These are phyloP conservation scores for Cossypha niveicapilla DNA, from an alignment of 2,797 vertebrate species.

Conservation along the genomic window DNA sequence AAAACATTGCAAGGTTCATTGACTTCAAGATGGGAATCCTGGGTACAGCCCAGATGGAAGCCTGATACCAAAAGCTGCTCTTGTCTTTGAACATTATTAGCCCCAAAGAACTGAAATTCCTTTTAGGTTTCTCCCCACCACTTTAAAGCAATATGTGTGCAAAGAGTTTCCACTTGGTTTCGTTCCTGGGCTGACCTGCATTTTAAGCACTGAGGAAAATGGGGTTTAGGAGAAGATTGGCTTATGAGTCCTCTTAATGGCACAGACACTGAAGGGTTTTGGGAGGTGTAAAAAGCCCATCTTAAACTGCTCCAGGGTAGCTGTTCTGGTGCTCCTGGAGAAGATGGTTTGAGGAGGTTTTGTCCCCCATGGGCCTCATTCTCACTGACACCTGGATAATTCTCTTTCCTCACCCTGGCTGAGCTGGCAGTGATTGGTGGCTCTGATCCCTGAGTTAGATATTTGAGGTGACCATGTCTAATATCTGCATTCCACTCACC, in stretches of 20 bases:
- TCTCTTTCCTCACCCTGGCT: background rate
- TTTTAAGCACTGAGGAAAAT: background rate
- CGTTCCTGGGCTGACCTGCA: background rate
- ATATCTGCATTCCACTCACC: background rate
- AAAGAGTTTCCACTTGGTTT: conserved; percentile 12
- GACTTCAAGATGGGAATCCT: conserved; percentile 17
- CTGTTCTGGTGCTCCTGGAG: background rate
- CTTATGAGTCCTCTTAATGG: background rate
- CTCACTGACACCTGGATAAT: background rate
- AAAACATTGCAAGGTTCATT: conserved; percentile 13
- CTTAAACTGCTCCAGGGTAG: background rate
- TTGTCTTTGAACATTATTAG: conserved; percentile 36
- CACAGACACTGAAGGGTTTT: background rate
- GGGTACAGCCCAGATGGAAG: conserved; percentile 19
- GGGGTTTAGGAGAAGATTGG: background rate
- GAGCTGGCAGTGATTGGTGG: background rate
- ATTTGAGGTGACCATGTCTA: background rate
- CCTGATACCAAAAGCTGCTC: background rate
- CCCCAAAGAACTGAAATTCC: conserved; percentile 2
- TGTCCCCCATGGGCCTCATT: rapidly evolving
- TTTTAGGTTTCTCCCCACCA: background rate
- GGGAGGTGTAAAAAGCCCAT: background rate
- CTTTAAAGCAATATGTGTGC: background rate
- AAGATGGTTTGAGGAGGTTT: background rate
- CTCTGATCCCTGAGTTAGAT: background rate